phyloP scores from a whole-genome alignment of 1,140 invertebrate species.

The Danaus melanippus region DNA sequence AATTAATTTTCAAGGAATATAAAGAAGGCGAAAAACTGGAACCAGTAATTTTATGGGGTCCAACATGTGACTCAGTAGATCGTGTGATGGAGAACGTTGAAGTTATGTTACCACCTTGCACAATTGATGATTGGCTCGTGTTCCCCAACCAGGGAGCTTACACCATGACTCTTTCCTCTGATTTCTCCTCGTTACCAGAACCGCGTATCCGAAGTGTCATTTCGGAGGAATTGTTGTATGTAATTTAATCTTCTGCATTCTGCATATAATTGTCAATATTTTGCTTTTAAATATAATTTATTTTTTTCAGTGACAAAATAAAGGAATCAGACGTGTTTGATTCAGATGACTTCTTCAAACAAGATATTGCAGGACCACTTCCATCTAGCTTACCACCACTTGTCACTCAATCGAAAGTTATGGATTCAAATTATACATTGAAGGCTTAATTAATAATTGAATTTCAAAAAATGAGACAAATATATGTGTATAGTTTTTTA shows the following conservation, averaged over 20 bases:
- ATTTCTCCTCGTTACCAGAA: slow-evolving; percentile 27
- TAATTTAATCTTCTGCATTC: neutral
- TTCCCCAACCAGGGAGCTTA: slow-evolving; percentile 26
- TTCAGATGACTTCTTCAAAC: slow-evolving; percentile 10
- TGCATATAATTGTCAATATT: neutral
- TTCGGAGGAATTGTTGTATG: slow-evolving; percentile 35
- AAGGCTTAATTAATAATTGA: too few relatives aligned
- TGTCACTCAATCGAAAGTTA: too few relatives aligned
- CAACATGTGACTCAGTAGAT: slow-evolving; percentile 34
- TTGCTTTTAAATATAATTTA: neutral
- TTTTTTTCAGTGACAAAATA: slow-evolving; percentile 14
- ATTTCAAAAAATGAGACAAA: too few relatives aligned
- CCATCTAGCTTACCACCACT: slow-evolving; percentile 13
- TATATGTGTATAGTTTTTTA: too few relatives aligned
- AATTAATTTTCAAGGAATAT: too few relatives aligned
- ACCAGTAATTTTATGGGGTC: slow-evolving; percentile 33
- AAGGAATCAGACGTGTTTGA: slow-evolving; percentile 12
- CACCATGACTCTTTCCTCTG: slow-evolving; percentile 21
- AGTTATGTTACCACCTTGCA: slow-evolving; percentile 23
- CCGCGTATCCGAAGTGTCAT: slow-evolving; percentile 28
- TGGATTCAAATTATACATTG: too few relatives aligned
- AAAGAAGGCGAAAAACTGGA: too few relatives aligned
- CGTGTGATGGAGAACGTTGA: slow-evolving; percentile 23
- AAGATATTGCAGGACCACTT: slow-evolving; percentile 10
- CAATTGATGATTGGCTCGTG: slow-evolving; percentile 31